These are phyloP conservation scores for Psilanteris sp. DNA, from an alignment of 1,140 invertebrate species.

Conservation along the genomic window DNA sequence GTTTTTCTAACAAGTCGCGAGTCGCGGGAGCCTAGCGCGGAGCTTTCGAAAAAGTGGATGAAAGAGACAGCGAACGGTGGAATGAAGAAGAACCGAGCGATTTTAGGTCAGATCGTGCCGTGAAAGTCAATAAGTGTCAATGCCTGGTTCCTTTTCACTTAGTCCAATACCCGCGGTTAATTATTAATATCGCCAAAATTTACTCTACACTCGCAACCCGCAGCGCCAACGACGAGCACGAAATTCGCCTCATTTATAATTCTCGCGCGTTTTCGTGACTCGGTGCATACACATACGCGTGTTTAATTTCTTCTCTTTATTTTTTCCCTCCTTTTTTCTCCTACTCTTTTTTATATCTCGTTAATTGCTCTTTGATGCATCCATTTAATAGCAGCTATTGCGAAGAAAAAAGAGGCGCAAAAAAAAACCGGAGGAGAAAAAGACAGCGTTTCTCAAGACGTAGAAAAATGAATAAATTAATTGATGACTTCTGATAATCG, in stretches of 20 bases:
- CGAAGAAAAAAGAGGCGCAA: conserved; percentile 11
- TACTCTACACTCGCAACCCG: conserved; percentile 14
- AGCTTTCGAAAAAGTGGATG: conserved; percentile 63
- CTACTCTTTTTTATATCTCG: conserved; percentile 12
- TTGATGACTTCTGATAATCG: conserved; percentile 64
- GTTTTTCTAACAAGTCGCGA: conserved; percentile 70
- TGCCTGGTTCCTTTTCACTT: conserved; percentile 48
- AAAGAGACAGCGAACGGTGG: conserved; percentile 49
- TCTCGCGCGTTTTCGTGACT: not conserved
- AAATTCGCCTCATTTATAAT: conserved; percentile 23
- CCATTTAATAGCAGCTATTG: conserved; percentile 30
- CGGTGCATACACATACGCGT: not conserved
- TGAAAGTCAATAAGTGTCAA: conserved; percentile 74
- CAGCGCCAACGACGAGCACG: not conserved
- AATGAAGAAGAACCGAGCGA: conserved; percentile 65
- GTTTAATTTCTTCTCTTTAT: too few species aligned
- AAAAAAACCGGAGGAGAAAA: conserved; percentile 40
- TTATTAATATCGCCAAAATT: conserved; percentile 46
- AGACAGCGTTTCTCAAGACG: conserved; percentile 50
- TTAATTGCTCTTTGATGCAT: conserved; percentile 40
- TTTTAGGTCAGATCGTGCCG: conserved; percentile 79
- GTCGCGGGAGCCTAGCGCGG: conserved; percentile 16
- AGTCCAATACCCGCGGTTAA: conserved; percentile 28
- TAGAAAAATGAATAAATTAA: conserved; percentile 66
- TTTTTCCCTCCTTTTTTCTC: too few species aligned